These are phyloP conservation scores for Xiphorhynchus erythropygius DNA, from an alignment of 2,797 vertebrate species.

Conservation along the genomic window DNA sequence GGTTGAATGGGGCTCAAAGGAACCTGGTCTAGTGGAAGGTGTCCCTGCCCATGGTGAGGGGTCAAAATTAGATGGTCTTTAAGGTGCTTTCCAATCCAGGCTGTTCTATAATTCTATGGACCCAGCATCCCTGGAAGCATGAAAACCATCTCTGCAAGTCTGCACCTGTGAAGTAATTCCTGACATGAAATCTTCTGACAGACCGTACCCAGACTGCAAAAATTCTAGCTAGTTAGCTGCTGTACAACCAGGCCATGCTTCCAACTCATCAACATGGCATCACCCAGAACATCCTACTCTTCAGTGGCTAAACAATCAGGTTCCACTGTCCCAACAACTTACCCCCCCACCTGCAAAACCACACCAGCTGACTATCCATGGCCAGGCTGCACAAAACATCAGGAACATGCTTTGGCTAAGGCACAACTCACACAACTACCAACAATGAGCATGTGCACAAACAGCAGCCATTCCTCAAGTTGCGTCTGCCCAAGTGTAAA, in stretches of 20 bases:
- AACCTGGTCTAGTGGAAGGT: neutral
- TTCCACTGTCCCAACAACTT: neutral
- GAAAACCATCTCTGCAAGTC: neutral
- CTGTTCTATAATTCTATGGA: neutral
- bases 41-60: neutral
- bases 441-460: rapidly evolving
- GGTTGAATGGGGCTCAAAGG: neutral
- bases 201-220: neutral
- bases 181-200: neutral
- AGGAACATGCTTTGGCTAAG: neutral
- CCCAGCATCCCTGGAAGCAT: neutral
- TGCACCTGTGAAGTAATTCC: neutral
- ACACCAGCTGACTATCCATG: neutral
- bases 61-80: neutral
- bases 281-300: neutral
- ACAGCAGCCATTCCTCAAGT: neutral
- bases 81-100: neutral
- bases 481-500: neutral
- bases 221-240: neutral
- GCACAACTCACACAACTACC: neutral
- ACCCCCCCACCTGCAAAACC: neutral
- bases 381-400: neutral
- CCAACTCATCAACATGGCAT: neutral
- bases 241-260: neutral
- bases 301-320: neutral